These are phyloP conservation scores for Drosophila rubida DNA, from an alignment of 2,888 invertebrate species.

Conservation along the genomic window DNA sequence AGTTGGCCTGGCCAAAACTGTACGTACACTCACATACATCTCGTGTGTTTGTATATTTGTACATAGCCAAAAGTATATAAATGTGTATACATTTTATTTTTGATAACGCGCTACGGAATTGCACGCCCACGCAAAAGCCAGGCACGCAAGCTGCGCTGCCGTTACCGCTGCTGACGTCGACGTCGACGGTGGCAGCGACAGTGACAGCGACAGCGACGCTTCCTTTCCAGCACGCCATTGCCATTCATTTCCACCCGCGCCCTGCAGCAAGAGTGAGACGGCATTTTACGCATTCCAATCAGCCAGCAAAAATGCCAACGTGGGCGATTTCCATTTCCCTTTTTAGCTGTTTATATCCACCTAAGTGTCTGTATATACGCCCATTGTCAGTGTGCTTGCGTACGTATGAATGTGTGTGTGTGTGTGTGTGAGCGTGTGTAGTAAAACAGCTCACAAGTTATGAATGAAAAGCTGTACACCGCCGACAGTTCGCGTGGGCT, in stretches of 20 bases:
- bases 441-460: conserved; percentile 60
- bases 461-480: conserved; percentile 72
- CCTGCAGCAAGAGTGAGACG: conserved; percentile 14
- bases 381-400: conserved; percentile 6
- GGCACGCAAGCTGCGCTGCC: conserved; percentile 39
- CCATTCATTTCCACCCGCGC: conserved; percentile 66
- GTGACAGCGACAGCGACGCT: conserved; percentile 5
- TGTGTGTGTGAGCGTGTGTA: conserved; percentile 33
- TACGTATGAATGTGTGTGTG: conserved; percentile 1
- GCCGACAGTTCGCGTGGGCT: conserved; percentile 33
- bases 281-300: conserved; percentile 79
- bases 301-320: conserved; percentile 62
- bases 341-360: conserved; percentile 36
- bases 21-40: neutral
- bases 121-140: conserved; percentile 63
- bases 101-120: conserved; percentile 72
- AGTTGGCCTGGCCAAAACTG: conserved; percentile 55
- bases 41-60: conserved; percentile 7
- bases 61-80: conserved; percentile 33
- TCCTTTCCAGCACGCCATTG: conserved; percentile 66
- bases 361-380: conserved; percentile 2
- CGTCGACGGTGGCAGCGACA: conserved; percentile 16
- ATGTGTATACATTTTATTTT: conserved; percentile 64
- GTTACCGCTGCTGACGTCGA: conserved; percentile 15
- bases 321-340: conserved; percentile 63